Evolutionary conservation across 1,140 invertebrate genomes (phyloP).

Genomic region (Latrodectus geometricus): DNA sequence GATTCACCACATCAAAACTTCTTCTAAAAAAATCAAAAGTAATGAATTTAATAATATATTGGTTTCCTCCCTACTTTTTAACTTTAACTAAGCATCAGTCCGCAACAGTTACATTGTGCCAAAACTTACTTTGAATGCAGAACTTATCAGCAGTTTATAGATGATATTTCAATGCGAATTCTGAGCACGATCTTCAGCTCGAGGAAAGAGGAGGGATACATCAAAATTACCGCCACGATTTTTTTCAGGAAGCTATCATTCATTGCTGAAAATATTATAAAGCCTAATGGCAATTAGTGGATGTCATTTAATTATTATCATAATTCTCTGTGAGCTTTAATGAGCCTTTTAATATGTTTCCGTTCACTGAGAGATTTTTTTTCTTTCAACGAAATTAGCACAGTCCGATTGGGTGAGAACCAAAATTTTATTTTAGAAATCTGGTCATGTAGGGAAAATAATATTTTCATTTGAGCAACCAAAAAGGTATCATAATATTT

Average conservation of each 20-base stretch:
- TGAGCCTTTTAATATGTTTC: slow-evolving; percentile 24
- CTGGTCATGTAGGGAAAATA: neutral
- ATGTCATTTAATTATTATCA: slow-evolving; percentile 52
- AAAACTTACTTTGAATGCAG: too few relatives aligned
- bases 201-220: slow-evolving; percentile 5
- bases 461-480: neutral
- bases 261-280: neutral
- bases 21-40: too few relatives aligned
- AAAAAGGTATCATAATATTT: neutral
- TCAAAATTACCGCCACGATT: slow-evolving; percentile 28
- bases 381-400: neutral
- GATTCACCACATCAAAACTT: too few relatives aligned
- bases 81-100: too few relatives aligned
- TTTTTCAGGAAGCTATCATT: slow-evolving; percentile 49
- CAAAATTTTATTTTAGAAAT: slow-evolving; percentile 9
- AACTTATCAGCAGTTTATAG: too few relatives aligned
- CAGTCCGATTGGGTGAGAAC: neutral
- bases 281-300: slow-evolving; percentile 43
- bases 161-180: neutral
- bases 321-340: slow-evolving; percentile 39
- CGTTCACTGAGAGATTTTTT: neutral
- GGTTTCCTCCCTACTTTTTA: too few relatives aligned
- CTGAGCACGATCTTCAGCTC: neutral
- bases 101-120: too few relatives aligned
- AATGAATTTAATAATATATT: too few relatives aligned